A percentile compares a stretch with the other conserved stretches of the same genome.
Evolutionary conservation across 2,888 invertebrate genomes (phyloP).

Genomic region (Eupithecia exiguata): DNA sequence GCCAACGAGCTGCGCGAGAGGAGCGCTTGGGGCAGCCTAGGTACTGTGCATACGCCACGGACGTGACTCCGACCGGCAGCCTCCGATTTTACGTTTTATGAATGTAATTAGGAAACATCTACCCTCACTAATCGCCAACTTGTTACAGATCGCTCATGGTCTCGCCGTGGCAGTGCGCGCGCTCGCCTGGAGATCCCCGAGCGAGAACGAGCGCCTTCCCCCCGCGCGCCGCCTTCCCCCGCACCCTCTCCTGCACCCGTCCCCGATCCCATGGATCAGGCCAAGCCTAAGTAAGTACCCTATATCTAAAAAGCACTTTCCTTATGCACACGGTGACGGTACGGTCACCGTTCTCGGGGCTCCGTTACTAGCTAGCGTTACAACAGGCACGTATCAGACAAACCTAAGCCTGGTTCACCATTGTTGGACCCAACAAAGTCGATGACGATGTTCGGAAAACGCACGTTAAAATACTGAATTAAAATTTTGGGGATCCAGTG

Average conservation of each 20-base stretch:
- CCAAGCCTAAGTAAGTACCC: slow-evolving; percentile 71
- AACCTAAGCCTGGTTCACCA: neutral
- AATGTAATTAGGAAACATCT: neutral
- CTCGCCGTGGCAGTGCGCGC: slow-evolving; percentile 88
- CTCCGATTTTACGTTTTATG: neutral
- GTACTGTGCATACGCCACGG: slow-evolving; percentile 65
- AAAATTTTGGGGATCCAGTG: neutral
- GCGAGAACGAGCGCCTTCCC: slow-evolving; percentile 79
- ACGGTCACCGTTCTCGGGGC: neutral
- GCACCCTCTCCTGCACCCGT: slow-evolving; percentile 48
- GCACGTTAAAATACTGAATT: neutral
- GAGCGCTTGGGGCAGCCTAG: slow-evolving; percentile 93
- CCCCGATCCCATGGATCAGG: slow-evolving; percentile 45
- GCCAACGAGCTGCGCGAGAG: slow-evolving; percentile 90
- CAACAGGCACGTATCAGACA: neutral
- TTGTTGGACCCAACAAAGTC: neutral
- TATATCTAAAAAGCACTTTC: neutral
- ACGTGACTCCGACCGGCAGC: neutral
- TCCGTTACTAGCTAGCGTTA: neutral
- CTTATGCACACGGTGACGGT: neutral
- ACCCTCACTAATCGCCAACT: neutral
- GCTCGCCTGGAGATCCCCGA: slow-evolving; percentile 95
- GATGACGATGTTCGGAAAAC: neutral
- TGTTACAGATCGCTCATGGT: slow-evolving; percentile 92
- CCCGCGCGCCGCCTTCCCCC: slow-evolving; percentile 69